A percentile compares a stretch with the other conserved stretches of the same genome.
These are phyloP conservation scores for Pseudopodoces humilis DNA, from an alignment of 2,113 vertebrate genomes.

Conservation along the genomic window DNA sequence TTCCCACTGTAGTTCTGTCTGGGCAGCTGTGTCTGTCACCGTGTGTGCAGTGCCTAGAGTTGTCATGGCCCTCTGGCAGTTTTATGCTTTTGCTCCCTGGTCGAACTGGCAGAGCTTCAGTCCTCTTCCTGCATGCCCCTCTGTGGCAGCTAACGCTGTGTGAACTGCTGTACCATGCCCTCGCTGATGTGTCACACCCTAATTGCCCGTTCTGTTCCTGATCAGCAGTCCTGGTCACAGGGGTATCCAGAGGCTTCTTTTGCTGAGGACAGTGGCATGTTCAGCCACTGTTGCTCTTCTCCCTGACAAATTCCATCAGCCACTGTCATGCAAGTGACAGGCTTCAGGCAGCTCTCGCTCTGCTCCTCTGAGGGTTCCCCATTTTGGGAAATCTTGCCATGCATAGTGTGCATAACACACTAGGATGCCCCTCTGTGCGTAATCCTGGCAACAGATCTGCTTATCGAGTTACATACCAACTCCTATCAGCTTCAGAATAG, in stretches of 20 bases:
- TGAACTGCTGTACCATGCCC: fast-evolving
- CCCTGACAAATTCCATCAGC: neutral
- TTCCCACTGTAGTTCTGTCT: neutral
- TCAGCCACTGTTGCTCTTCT: fast-evolving
- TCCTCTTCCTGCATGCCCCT: fast-evolving
- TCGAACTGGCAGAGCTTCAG: fast-evolving
- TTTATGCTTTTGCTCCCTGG: neutral
- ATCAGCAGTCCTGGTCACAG: fast-evolving
- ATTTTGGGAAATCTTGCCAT: neutral
- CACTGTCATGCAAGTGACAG: fast-evolving
- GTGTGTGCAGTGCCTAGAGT: fast-evolving
- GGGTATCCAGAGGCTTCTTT: neutral
- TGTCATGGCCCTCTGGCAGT: neutral
- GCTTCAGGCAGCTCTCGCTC: neutral
- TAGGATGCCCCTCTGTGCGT: fast-evolving
- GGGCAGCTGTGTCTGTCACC: neutral
- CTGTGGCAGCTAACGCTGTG: neutral
- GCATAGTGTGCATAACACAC: fast-evolving
- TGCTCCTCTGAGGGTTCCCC: neutral
- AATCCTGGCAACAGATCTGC: neutral
- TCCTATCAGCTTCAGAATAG: neutral
- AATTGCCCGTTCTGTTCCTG: neutral
- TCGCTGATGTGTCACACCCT: fast-evolving
- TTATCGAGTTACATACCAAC: neutral
- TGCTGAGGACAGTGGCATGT: fast-evolving